Evolutionary conservation across 2,888 invertebrate species (phyloP), one percentile per base, ranked within the genome.

Genomic region (Zygothrica quintamaculata): DNA sequence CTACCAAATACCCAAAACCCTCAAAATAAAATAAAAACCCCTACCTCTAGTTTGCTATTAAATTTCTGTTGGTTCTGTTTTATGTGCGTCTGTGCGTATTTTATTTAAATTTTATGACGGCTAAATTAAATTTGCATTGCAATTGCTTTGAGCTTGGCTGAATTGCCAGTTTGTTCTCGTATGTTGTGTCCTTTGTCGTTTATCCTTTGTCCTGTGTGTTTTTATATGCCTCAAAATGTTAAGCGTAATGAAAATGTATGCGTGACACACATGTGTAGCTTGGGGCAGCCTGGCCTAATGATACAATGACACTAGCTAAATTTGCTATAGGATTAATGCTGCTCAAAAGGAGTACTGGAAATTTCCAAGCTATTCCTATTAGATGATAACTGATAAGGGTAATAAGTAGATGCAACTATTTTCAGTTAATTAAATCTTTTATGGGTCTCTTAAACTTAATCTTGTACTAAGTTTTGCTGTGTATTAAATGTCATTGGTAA

Each of bases 61-160:
- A 29, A 1, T 39, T 29, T 26, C 37, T 36, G 22, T 7, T n/a
- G n/a, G n/a, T 18, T n/a, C 26, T 33, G 59, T 61, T 74, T 77
- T 67, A 70, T 52, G 66, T 25, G 34, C 69, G 73, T 58, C 62
- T 69, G 64, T 51, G 57, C 53, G 53, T 50, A 13, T 26, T 67
- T 60, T 56, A 16, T 22, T 29, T 39, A 37, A 58, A 62, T 70
- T 79, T 80, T 68, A 86, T 82, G 69, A 46, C 46, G 33, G 29
- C 65, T 74, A 86, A 80, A 80, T 80, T 79, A 80, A 80, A 80
- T 80, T 86, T 80, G 74, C 80, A 79, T 84, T 79, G 84, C 74
- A 51, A 74, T 71, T 74, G 60, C 65, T 51, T 56, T 53, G 47
- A 42, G 37, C 43, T 44, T 46, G 62, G 66, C 53, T 53, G 53